A percentile compares a stretch with the other conserved stretches of the same genome.
Conservation (phyloP, 2,888 invertebrate genomes). For the Patella ulyssiponensis region DNA sequence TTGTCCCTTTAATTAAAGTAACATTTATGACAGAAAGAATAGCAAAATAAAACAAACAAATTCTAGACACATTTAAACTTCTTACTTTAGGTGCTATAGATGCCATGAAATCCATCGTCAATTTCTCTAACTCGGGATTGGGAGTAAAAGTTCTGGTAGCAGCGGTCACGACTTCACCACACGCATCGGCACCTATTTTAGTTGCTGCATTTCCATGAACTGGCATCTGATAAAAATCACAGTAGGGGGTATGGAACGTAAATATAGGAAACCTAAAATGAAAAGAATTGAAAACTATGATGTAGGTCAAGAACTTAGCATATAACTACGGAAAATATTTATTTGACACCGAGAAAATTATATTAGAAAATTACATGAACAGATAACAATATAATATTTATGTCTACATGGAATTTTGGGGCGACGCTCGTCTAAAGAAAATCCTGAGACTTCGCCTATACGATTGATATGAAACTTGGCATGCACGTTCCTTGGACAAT, state of each 20-base stretch:
- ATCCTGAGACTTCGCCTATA: too few species aligned
- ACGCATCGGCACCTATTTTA: slow-evolving; percentile 65
- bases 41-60: too few species aligned
- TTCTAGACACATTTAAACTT: neutral
- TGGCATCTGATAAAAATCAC: slow-evolving; percentile 60
- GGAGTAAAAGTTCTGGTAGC: slow-evolving; percentile 58
- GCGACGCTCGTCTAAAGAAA: too few species aligned
- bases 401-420: too few species aligned
- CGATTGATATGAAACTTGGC: too few species aligned
- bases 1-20: too few species aligned
- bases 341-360: too few species aligned
- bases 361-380: too few species aligned
- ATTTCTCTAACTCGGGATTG: slow-evolving; percentile 55
- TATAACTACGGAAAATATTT: too few species aligned
- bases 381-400: too few species aligned
- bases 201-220: slow-evolving; percentile 59
- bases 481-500: too few species aligned
- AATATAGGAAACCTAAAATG: slow-evolving; percentile 57
- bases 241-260: slow-evolving; percentile 49
- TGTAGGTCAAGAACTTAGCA: neutral
- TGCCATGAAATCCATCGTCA: slow-evolving; percentile 49
- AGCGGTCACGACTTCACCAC: slow-evolving; percentile 55
- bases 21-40: too few species aligned
- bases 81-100: slow-evolving; percentile 57
- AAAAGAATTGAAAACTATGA: neutral